phyloP scores from a whole-genome alignment of 2,888 invertebrate genomes.

The Crematogaster levior region DNA sequence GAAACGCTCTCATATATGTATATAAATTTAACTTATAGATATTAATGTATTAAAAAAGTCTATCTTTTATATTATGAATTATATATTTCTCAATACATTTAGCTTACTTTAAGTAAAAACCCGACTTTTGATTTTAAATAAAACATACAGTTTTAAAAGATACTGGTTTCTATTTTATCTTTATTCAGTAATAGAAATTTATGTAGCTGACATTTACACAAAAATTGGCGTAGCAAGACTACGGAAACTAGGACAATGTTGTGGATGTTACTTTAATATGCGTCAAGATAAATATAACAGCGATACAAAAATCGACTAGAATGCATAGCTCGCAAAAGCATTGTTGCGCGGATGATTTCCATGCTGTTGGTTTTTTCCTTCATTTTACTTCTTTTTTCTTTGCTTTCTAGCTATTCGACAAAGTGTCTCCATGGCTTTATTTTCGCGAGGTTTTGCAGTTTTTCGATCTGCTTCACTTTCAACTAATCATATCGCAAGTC shows the following conservation, averaged over 20 bases:
- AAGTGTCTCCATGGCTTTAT: constrained; percentile 24
- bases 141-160: neutral
- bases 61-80: neutral
- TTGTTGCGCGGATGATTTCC: constrained; percentile 9
- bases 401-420: neutral
- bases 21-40: neutral
- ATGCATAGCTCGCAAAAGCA: constrained; percentile 6
- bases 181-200: neutral
- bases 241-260: neutral
- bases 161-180: neutral
- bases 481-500: constrained; percentile 4
- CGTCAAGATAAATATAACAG: constrained; percentile 25
- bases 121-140: neutral
- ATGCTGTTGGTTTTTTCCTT: neutral
- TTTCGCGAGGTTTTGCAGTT: constrained; percentile 27
- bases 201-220: neutral
- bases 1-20: neutral
- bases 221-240: neutral
- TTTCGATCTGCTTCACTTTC: constrained; percentile 30
- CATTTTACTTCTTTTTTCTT: constrained; percentile 4
- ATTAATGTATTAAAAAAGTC: neutral
- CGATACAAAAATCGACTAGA: constrained; percentile 19
- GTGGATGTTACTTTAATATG: constrained; percentile 13
- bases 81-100: neutral
- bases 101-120: neutral